These are phyloP conservation scores for Corbicula japonica DNA, from an alignment of 2,888 invertebrate species.

Conservation along the genomic window DNA sequence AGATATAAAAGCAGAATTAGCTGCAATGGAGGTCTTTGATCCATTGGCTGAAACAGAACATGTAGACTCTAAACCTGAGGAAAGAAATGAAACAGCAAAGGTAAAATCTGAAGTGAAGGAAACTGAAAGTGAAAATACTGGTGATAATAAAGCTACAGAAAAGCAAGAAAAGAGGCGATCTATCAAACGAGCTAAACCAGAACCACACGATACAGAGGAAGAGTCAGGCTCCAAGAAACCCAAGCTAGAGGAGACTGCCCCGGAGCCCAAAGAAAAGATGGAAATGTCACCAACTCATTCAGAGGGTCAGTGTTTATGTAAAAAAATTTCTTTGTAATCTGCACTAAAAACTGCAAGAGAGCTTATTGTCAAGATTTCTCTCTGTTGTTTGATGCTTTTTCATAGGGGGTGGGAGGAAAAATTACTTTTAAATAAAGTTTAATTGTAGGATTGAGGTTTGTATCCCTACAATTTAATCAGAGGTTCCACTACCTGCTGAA, in stretches of 20 bases:
- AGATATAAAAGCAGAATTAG: constrained; percentile 15
- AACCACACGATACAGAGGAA: constrained; percentile 31
- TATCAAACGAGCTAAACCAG: constrained; percentile 54
- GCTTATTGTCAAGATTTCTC: too few species aligned
- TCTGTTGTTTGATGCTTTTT: too few species aligned
- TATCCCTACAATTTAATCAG: too few species aligned
- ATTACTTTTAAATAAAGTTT: too few species aligned
- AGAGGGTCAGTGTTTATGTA: constrained; percentile 37
- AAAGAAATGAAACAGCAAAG: constrained; percentile 27
- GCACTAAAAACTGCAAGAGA: too few species aligned
- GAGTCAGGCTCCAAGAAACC: constrained; percentile 45
- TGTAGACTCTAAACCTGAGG: constrained; percentile 1
- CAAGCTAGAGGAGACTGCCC: constrained; percentile 31
- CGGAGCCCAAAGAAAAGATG: constrained; percentile 37
- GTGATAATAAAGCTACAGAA: constrained; percentile 10
- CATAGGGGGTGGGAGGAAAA: too few species aligned
- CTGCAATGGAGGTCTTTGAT: constrained; percentile 1
- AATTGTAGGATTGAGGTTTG: too few species aligned
- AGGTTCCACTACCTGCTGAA: too few species aligned
- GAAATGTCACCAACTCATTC: constrained; percentile 35
- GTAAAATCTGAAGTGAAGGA: constrained; percentile 21
- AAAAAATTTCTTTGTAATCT: too few species aligned
- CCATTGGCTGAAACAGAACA: constrained; percentile 3
- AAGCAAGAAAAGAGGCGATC: constrained; percentile 51
- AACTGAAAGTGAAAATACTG: constrained; percentile 24